Conservation (phyloP, 1,140 invertebrate genomes). For the Paralvinella palmiformis region DNA sequence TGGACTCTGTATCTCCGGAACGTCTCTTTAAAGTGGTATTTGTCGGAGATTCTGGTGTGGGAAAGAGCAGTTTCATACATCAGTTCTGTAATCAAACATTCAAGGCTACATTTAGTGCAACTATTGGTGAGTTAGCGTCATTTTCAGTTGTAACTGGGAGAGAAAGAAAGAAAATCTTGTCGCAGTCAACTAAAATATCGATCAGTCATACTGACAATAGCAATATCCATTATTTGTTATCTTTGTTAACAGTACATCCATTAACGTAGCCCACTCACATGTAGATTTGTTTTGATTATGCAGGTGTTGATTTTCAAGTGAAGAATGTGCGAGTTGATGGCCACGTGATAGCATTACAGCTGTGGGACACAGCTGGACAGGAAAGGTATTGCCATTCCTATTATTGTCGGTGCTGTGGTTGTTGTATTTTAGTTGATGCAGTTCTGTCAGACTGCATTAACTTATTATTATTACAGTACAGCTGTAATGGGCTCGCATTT, state of each 20-base stretch:
- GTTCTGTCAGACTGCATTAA: not conserved
- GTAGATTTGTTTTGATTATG: not conserved
- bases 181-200: not conserved
- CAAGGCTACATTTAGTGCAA: constrained; percentile 53
- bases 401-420: not conserved
- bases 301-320: constrained; percentile 59
- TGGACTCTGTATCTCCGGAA: constrained; percentile 34
- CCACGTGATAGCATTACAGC: constrained; percentile 53
- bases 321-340: constrained; percentile 52
- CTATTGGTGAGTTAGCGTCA: constrained; percentile 51
- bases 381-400: constrained; percentile 51
- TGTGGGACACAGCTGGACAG: constrained; percentile 61
- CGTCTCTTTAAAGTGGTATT: constrained; percentile 59
- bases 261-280: not conserved
- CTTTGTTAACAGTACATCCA: too few species aligned
- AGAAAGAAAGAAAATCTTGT: not conserved
- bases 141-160: not conserved
- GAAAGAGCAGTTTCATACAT: constrained; percentile 58
- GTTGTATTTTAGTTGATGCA: not conserved
- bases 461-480: not conserved
- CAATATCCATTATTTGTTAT: not conserved
- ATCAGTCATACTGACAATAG: not conserved
- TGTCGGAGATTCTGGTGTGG: constrained; percentile 59
- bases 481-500: not conserved
- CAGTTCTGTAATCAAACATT: constrained; percentile 56